A percentile compares a stretch with the other conserved stretches of the same genome.
These are phyloP conservation scores for Entelurus aequoreus DNA, from an alignment of 2,113 vertebrate genomes.

Conservation along the genomic window DNA sequence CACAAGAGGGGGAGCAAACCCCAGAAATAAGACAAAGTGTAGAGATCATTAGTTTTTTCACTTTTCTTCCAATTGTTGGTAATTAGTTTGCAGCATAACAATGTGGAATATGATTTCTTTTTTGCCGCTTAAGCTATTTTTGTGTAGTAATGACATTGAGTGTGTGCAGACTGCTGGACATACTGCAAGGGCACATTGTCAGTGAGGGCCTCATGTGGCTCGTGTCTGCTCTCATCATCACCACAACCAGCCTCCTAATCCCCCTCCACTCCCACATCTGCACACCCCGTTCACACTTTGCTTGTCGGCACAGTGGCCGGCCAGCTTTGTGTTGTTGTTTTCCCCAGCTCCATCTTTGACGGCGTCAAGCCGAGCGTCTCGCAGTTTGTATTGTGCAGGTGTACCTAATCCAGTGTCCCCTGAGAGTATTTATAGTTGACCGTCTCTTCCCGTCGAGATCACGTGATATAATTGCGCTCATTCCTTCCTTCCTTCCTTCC, in stretches of 20 bases:
- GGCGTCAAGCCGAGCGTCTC: not conserved
- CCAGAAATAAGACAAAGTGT: conserved; percentile 27
- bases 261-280: not conserved
- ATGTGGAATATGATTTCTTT: not conserved
- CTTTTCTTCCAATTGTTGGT: not conserved
- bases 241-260: conserved; percentile 35
- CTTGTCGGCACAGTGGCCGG: conserved; percentile 51
- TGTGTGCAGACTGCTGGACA: conserved; percentile 45
- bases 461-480: not conserved
- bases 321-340: conserved; percentile 43
- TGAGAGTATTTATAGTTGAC: not conserved
- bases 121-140: not conserved
- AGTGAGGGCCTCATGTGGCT: conserved; percentile 73
- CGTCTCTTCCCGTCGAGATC: not conserved
- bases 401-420: not conserved
- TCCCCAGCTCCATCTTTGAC: not conserved
- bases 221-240: conserved; percentile 74
- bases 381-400: not conserved
- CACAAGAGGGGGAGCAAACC: conserved; percentile 64
- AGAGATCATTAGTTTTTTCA: no score
- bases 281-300: conserved; percentile 47
- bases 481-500: not conserved
- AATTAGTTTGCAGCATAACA: not conserved
- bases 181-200: conserved; percentile 65
- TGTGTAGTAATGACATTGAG: conserved; percentile 1